Base-by-base conservation (phyloP, 2,888 invertebrate genomes). In the Ellobium chinense region DNA sequence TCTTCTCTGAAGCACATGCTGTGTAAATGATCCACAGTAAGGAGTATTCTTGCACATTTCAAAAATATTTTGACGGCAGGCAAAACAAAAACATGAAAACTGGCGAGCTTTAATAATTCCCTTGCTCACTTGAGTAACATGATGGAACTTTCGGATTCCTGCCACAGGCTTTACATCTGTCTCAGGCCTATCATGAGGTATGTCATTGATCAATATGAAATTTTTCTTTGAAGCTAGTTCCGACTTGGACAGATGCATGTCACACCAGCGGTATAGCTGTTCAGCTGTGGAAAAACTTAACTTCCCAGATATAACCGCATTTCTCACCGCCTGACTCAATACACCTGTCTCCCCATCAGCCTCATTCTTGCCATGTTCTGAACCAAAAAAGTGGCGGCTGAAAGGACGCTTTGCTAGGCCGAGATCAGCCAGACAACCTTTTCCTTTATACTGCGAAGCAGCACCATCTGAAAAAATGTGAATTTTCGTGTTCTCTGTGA, bases 311-410 rank as follows among this genome's bases (percentile, higher is more conserved):
- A 18, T 37, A 9, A 66, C 46, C 2, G 65, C 76, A 34, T 18
- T 76, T 36, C 39, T 39, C 34, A 76, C 21, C 12, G 54, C 56
- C 56, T 76, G 60, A 60, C 76, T 65, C 7, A 76, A 14, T 2
- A 66, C 56, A 2, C 66, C 76, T 31, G 76, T 76, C 56, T 76
- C 76, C 18, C 76, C 76, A 46, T 76, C 76, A 9, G 76, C 65
- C 66, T 76, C 76, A 21, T 62, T 62, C 31, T 76, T 76, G 12
- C 76, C 56, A 65, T 76, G 76, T 34, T 76, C 76, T 12, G 76
- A 65, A 4, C 76, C 76, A n/a, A 66, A 76, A 24, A 31, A 76
- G n/a, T 24, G 46, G 46, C 18, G 46, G 9, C 7, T 46, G 18
- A 12, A 46, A 12, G 7, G 7, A 46, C 18, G 46, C 18, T 7